Conservation (phyloP, 2,113 vertebrate genomes). For the Clarias macrocephalus region DNA sequence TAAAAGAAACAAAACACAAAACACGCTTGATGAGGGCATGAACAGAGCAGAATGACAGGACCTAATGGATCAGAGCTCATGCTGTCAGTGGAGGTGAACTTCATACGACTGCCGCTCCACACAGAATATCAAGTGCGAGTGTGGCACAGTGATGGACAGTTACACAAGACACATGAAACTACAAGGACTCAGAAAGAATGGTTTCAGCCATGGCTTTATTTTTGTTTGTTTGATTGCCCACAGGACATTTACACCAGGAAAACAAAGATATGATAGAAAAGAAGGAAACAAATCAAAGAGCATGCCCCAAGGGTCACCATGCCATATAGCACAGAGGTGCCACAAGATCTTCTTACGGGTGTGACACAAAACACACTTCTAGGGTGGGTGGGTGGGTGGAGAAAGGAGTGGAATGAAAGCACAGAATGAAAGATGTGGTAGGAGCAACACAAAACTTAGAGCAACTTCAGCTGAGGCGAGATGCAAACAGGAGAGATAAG, state of each 20-base stretch:
- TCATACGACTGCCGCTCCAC: conserved; percentile 47
- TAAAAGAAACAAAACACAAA: conserved; percentile 30
- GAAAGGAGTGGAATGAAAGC: conserved; percentile 56
- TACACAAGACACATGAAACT: conserved; percentile 79
- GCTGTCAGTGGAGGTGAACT: conserved; percentile 57
- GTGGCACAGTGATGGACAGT: conserved; percentile 72
- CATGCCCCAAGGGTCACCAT: conserved; percentile 46
- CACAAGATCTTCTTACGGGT: conserved; percentile 46
- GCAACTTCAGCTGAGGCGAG: conserved; percentile 11
- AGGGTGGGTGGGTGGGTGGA: conserved; percentile 40
- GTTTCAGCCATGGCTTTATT: conserved; percentile 77
- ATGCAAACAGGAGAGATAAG: not conserved
- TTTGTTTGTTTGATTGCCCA: conserved; percentile 51
- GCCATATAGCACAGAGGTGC: conserved; percentile 42
- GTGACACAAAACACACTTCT: conserved; percentile 44
- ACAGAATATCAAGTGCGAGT: conserved; percentile 56
- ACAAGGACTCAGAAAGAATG: conserved; percentile 78
- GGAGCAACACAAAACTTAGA: conserved; percentile 48
- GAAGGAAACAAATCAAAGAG: conserved; percentile 50
- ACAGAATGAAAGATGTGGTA: conserved; percentile 51
- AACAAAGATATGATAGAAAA: conserved; percentile 48
- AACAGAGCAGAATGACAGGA: conserved; percentile 58
- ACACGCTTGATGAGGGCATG: conserved; percentile 57
- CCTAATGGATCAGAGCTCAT: conserved; percentile 64
- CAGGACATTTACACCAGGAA: conserved; percentile 58